These are phyloP conservation scores for Cydia fagiglandana DNA, from an alignment of 1,140 invertebrate species.

Conservation along the genomic window DNA sequence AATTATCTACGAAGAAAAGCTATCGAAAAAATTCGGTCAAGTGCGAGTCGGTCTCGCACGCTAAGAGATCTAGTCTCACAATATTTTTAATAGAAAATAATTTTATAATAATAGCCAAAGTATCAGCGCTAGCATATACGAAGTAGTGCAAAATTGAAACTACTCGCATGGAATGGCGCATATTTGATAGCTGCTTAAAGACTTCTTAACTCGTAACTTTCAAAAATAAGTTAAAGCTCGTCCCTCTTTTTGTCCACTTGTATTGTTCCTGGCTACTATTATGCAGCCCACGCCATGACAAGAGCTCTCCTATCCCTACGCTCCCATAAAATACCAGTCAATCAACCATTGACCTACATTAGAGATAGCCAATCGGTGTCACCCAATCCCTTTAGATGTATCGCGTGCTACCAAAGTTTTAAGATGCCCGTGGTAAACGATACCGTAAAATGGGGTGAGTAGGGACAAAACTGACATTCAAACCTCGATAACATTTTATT, in stretches of 20 bases:
- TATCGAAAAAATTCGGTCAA: neutral
- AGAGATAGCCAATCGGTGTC: conserved; percentile 16
- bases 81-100: no score
- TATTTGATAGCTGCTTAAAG: no score
- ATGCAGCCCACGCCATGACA: neutral
- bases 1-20: neutral
- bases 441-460: no score
- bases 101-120: no score
- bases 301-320: neutral
- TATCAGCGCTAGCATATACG: no score
- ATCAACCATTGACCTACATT: conserved; percentile 22
- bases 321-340: conserved; percentile 1
- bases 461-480: no score
- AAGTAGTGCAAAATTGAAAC: no score
- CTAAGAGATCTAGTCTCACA: neutral
- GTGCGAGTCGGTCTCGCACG: neutral
- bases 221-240: neutral
- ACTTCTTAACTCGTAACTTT: neutral
- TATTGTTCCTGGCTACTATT: neutral
- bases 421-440: conserved; percentile 25
- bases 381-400: conserved; percentile 27
- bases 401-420: conserved; percentile 8
- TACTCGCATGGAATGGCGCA: no score
- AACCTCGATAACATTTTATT: no score
- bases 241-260: neutral